Conservation (phyloP, 2,797 vertebrate genomes). For the Mycteria americana region DNA sequence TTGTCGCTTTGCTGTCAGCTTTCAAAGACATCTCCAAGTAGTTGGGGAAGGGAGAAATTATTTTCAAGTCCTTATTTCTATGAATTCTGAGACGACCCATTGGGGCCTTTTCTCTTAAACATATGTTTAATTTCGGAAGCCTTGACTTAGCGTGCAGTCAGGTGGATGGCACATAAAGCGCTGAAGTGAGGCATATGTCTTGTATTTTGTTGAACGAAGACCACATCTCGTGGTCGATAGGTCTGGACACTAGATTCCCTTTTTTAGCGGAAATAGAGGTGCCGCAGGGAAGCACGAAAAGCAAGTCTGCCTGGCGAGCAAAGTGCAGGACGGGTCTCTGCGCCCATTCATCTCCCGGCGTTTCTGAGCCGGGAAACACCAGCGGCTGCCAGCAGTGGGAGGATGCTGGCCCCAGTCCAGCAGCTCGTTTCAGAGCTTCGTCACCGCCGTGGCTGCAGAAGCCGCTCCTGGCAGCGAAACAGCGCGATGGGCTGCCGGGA, state of each 20-base stretch:
- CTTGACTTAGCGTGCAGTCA: not conserved
- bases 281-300: not conserved
- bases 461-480: not conserved
- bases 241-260: not conserved
- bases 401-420: not conserved
- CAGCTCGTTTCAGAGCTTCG: not conserved
- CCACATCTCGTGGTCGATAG: not conserved
- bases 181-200: not conserved
- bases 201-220: not conserved
- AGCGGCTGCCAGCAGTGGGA: not conserved
- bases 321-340: not conserved
- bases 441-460: not conserved
- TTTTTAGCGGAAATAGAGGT: not conserved
- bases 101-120: not conserved
- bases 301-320: not conserved
- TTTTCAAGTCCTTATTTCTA: not conserved
- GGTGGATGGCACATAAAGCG: not conserved
- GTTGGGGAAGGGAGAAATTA: not conserved
- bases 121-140: not conserved
- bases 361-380: not conserved
- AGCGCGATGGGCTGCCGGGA: fast-evolving
- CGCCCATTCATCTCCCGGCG: fast-evolving
- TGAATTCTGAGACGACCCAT: not conserved
- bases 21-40: not conserved
- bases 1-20: not conserved